phyloP scores from a whole-genome alignment of 2,888 invertebrate genomes.

The Phlogophora meticulosa region DNA sequence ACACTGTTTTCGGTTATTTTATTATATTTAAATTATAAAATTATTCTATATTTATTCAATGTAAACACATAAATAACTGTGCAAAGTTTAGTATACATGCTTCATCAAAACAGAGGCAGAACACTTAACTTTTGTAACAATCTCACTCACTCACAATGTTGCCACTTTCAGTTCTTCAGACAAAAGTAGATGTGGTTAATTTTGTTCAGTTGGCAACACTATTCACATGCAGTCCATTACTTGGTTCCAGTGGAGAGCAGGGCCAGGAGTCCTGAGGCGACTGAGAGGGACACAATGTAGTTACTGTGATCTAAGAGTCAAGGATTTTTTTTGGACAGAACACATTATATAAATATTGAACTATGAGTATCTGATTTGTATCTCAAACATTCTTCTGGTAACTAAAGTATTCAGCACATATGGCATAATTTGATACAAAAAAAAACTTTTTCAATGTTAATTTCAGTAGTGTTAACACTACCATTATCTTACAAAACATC shows the following conservation, averaged over 20 bases:
- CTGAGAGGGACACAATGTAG: constrained; percentile 97
- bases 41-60: constrained; percentile 72
- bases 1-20: constrained; percentile 82
- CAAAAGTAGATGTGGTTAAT: constrained; percentile 52
- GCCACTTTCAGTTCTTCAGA: constrained; percentile 65
- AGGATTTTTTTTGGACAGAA: constrained; percentile 67
- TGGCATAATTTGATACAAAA: neutral
- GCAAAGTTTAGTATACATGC: constrained; percentile 60
- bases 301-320: constrained; percentile 91
- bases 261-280: constrained; percentile 97
- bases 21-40: constrained; percentile 83
- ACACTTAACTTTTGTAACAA: constrained; percentile 59
- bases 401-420: neutral
- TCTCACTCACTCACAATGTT: constrained; percentile 62
- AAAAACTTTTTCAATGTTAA: no score
- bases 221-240: constrained; percentile 80
- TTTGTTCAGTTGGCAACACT: constrained; percentile 62
- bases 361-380: no score
- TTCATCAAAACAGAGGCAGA: constrained; percentile 56
- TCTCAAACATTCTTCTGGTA: neutral
- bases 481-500: no score
- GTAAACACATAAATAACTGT: constrained; percentile 67
- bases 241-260: constrained; percentile 98
- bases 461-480: neutral
- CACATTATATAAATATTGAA: neutral